Conservation (phyloP, 2,113 vertebrate genomes). For the Apaloderma vittatum region DNA sequence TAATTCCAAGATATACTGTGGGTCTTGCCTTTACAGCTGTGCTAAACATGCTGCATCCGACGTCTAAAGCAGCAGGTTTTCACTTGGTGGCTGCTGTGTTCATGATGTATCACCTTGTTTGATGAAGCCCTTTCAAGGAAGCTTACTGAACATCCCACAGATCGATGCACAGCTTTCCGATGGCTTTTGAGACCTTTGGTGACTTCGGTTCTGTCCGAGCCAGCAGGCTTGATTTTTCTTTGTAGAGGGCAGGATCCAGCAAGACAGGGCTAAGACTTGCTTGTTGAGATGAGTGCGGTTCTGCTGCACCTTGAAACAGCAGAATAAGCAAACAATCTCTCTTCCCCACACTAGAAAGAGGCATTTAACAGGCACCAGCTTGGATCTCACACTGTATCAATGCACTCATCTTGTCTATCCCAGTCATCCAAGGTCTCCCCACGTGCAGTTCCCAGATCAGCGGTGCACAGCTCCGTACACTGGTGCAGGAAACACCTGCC, state of each 20-base stretch:
- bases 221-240: background rate
- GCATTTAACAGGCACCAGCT: background rate
- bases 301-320: background rate
- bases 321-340: background rate
- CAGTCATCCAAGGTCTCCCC: rapidly evolving
- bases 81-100: background rate
- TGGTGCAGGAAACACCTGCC: background rate
- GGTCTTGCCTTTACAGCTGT: background rate
- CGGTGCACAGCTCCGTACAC: rapidly evolving
- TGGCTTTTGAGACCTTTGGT: background rate
- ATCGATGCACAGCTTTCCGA: background rate
- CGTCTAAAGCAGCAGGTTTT: background rate
- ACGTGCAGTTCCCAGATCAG: rapidly evolving
- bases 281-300: rapidly evolving
- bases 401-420: background rate
- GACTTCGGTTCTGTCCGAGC: background rate
- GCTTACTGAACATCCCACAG: background rate
- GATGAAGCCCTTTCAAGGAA: background rate
- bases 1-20: rapidly evolving
- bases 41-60: rapidly evolving
- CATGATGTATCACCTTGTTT: background rate
- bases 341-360: rapidly evolving
- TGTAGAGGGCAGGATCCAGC: background rate
- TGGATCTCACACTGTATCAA: rapidly evolving
- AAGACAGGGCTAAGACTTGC: background rate